These are phyloP conservation scores for Epizoanthus stellaris DNA, from an alignment of 92 coral and sea anemone species.

Conservation along the genomic window DNA sequence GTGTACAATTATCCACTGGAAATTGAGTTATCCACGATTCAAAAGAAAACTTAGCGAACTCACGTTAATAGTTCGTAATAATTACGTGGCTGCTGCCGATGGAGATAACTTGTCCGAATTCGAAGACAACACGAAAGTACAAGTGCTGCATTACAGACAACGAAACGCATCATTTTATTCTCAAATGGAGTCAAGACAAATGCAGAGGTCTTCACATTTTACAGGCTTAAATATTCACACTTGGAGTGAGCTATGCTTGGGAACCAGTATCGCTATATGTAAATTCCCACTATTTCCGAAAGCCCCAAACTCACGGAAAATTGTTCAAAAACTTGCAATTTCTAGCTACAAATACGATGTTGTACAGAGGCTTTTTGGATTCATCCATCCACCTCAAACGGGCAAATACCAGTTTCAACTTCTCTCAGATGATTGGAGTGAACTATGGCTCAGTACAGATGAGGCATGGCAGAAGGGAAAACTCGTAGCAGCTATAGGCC, in stretches of 20 bases:
- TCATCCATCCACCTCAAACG: neutral
- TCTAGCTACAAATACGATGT: neutral
- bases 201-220: too few relatives aligned
- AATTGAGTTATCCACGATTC: neutral
- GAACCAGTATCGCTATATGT: neutral
- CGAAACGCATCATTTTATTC: neutral
- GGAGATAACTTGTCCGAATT: neutral
- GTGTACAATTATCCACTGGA: neutral
- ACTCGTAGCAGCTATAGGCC: neutral
- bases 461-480: neutral
- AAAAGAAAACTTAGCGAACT: neutral
- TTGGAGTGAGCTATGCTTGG: neutral
- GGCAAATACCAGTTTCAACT: neutral
- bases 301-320: neutral
- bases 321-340: neutral
- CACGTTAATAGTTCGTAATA: neutral
- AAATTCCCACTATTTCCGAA: neutral
- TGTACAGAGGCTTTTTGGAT: constrained; percentile 17
- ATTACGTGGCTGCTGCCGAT: neutral
- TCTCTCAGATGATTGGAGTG: neutral
- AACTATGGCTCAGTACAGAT: constrained; percentile 16
- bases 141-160: neutral
- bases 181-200: neutral
- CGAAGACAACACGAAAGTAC: neutral
- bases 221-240: neutral